A percentile compares a stretch with the other conserved stretches of the same genome.
These are phyloP conservation scores for Manis crassicaudata DNA, from an alignment of 2,797 vertebrate genomes.

Conservation along the genomic window DNA sequence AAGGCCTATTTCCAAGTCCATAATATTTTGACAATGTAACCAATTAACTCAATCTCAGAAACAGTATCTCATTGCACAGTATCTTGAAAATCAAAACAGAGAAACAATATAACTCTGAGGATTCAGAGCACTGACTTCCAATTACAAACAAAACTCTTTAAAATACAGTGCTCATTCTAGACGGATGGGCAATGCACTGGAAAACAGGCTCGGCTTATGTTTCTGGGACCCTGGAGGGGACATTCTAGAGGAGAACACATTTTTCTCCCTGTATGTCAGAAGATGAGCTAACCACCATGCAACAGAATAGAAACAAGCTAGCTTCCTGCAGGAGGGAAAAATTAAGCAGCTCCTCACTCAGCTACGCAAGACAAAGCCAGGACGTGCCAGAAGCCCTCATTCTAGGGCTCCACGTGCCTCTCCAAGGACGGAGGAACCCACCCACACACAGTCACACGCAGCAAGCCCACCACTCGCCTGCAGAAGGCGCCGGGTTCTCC, in stretches of 20 bases:
- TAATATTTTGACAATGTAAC: constrained; percentile 64
- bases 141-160: not conserved
- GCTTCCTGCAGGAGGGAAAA: constrained; percentile 38
- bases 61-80: constrained; percentile 57
- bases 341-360: constrained; percentile 42
- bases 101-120: constrained; percentile 23
- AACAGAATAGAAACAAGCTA: constrained; percentile 32
- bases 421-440: constrained; percentile 65
- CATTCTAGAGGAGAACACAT: not conserved
- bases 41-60: constrained; percentile 58
- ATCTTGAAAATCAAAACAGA: constrained; percentile 58
- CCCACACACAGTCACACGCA: constrained; percentile 24
- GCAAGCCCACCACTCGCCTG: constrained; percentile 28
- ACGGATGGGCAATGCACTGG: not conserved
- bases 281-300: constrained; percentile 39
- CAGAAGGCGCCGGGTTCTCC: not conserved
- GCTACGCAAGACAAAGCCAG: constrained; percentile 67
- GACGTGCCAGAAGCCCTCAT: constrained; percentile 38
- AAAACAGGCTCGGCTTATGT: not conserved
- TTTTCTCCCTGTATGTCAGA: constrained; percentile 22
- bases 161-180: not conserved
- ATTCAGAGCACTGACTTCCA: constrained; percentile 25
- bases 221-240: not conserved
- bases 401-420: constrained; percentile 69
- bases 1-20: constrained; percentile 65